Evolutionary conservation across 1,140 invertebrate species (phyloP), one percentile per base, ranked within the genome.

Genomic region (Cotesia vestalis): DNA sequence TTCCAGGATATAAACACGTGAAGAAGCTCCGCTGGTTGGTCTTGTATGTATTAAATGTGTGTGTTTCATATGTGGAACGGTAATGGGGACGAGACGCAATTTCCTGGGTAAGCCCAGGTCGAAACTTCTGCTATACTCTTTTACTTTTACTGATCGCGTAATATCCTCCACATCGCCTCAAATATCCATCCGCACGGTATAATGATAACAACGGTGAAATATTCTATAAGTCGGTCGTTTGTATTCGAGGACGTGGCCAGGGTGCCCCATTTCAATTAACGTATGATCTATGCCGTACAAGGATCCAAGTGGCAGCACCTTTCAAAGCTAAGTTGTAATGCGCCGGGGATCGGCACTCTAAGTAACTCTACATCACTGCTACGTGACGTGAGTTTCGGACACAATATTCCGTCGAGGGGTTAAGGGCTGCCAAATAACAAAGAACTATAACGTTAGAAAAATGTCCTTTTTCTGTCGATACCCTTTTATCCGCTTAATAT

Each of bases 201-300:
- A 46, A 46, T 46, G 40, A 86, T 87, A 86, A 87, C 86, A 87
- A 85, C 80, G 79, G 27, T 27, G 27, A 27, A 27, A 27, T 27
- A 85, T 85, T 86, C 83, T 87, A 86, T 87, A 87, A 87, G 81
- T 86, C 78, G 83, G 81, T 86, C 86, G 85, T 87, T 87, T 86
- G 85, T 87, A 86, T 86, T 86, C 85, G 84, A 83, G 79, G 77
- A 81, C 78, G 79, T 73, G 74, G 79, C 77, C 63, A 75, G 57
- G 78, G 76, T 81, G 79, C 84, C 85, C 86, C 80, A 86, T 87
- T 87, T 87, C 86, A 87, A 86, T 87, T 87, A 86, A 86, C 85
- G 86, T 85, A 87, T 87, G 86, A 86, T 86, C 83, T 87, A 87
- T 85, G 86, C 83, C 83, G 79, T 82, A 85, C 79, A 82, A 83